Conservation (phyloP, 2,797 vertebrate species). For the Anableps anableps region DNA sequence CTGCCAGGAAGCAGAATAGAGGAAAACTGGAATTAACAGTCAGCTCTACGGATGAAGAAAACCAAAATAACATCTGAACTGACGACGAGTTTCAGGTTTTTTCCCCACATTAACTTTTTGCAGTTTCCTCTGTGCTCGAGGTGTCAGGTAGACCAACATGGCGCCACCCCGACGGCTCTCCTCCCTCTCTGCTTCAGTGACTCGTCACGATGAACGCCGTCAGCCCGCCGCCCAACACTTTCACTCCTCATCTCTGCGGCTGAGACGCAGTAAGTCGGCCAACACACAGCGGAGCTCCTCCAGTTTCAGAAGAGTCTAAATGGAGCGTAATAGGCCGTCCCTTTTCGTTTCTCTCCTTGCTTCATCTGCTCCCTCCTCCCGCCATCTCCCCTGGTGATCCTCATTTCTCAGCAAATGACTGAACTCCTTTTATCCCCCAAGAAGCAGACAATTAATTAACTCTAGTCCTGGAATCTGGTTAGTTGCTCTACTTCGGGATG, state of each 20-base stretch:
- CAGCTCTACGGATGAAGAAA: background rate
- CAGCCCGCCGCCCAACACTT: slow-evolving; percentile 10
- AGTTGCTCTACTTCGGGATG: background rate
- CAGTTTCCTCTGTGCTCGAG: background rate
- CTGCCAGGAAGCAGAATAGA: background rate
- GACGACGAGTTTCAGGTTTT: background rate
- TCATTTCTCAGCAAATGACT: slow-evolving; percentile 24
- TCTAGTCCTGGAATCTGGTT: slow-evolving; percentile 9
- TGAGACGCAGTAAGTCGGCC: slow-evolving; percentile 62
- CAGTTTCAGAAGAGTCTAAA: slow-evolving; percentile 66
- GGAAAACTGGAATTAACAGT: too few relatives aligned
- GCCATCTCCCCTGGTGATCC: slow-evolving; percentile 5
- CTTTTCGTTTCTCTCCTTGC: slow-evolving; percentile 24
- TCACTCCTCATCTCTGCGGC: slow-evolving; percentile 42
- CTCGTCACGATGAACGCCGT: slow-evolving; percentile 31
- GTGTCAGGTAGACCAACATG: slow-evolving; percentile 2
- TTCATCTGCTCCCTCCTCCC: slow-evolving; percentile 37
- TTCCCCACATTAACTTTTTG: background rate
- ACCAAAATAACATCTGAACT: background rate
- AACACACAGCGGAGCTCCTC: slow-evolving; percentile 67
- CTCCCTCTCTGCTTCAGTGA: slow-evolving; percentile 34
- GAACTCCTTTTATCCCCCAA: slow-evolving; percentile 28
- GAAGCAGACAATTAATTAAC: slow-evolving; percentile 52
- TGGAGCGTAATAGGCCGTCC: slow-evolving; percentile 57
- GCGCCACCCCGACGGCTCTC: background rate